Conservation (phyloP, 2,888 invertebrate species). For the Isoperla grammatica region DNA sequence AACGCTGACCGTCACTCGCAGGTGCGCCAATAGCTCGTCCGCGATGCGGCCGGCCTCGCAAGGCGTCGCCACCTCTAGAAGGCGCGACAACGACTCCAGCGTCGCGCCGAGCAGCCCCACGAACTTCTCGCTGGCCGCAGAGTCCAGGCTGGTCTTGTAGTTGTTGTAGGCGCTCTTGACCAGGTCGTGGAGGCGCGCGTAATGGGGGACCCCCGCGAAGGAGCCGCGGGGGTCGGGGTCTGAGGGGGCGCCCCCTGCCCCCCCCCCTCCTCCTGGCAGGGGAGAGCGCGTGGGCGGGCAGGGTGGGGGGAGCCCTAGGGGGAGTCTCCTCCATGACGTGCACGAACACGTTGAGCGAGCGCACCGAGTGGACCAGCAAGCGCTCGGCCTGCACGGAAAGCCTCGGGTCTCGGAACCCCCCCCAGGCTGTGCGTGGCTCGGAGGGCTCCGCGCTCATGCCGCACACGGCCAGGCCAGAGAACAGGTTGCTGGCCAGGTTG, state of each 20-base stretch:
- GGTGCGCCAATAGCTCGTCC: conserved; percentile 73
- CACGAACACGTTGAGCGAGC: conserved; percentile 66
- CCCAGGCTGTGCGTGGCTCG: conserved; percentile 31
- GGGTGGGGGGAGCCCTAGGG: conserved; percentile 47
- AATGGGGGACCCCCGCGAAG: conserved; percentile 60
- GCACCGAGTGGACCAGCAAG: conserved; percentile 60
- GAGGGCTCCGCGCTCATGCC: conserved; percentile 27
- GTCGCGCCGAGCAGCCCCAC: conserved; percentile 58
- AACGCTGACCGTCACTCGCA: conserved; percentile 63
- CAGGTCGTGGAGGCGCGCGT: conserved; percentile 77
- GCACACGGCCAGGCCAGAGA: conserved; percentile 44
- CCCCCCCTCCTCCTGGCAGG: conserved; percentile 28
- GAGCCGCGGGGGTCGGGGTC: conserved; percentile 33
- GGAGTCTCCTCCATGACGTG: conserved; percentile 68
- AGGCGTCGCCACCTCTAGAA: conserved; percentile 63
- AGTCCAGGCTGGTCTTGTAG: conserved; percentile 61
- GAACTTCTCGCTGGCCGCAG: conserved; percentile 65
- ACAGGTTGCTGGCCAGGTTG: conserved; percentile 52
- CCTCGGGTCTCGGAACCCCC: conserved; percentile 30
- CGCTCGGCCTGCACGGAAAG: conserved; percentile 55
- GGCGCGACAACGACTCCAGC: conserved; percentile 60
- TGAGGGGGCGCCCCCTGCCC: conserved; percentile 35
- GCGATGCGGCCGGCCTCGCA: conserved; percentile 66
- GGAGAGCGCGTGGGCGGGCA: conserved; percentile 30
- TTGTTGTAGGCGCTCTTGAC: conserved; percentile 77